Percentiles rank a stretch among this genome's conserved stretches.
Conservation (phyloP, 1,140 invertebrate genomes). For the Calephelis virginiensis region DNA sequence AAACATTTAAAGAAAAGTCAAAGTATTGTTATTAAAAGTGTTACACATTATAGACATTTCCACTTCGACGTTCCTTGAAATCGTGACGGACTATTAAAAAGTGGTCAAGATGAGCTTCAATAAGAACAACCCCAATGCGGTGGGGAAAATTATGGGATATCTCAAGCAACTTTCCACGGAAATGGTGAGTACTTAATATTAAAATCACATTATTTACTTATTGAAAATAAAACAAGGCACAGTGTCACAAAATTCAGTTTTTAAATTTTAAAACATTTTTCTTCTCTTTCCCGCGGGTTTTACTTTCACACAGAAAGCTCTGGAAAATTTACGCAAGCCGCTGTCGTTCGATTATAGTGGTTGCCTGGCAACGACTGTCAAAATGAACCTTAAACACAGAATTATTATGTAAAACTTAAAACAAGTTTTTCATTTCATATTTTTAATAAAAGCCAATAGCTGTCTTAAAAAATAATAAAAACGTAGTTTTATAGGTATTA, state of each 20-base stretch:
- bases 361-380: conserved; percentile 19
- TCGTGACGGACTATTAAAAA: conserved; percentile 31
- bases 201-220: neutral
- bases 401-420: neutral
- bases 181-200: conserved; percentile 62
- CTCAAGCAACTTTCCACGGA: conserved; percentile 73
- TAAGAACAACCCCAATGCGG: conserved; percentile 70
- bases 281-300: neutral
- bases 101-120: conserved; percentile 75
- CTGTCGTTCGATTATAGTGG: conserved; percentile 6
- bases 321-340: conserved; percentile 14
- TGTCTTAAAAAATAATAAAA: neutral
- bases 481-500: neutral
- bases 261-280: neutral
- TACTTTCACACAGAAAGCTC: conserved; percentile 19
- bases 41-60: conserved; percentile 58
- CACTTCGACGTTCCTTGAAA: conserved; percentile 67
- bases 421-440: neutral
- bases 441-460: neutral
- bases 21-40: conserved; percentile 53
- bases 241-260: neutral
- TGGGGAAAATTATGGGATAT: conserved; percentile 75
- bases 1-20: conserved; percentile 39
- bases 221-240: neutral
- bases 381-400: neutral